phyloP scores from a whole-genome alignment of 2,113 vertebrate species.

The Caloenas nicobarica region DNA sequence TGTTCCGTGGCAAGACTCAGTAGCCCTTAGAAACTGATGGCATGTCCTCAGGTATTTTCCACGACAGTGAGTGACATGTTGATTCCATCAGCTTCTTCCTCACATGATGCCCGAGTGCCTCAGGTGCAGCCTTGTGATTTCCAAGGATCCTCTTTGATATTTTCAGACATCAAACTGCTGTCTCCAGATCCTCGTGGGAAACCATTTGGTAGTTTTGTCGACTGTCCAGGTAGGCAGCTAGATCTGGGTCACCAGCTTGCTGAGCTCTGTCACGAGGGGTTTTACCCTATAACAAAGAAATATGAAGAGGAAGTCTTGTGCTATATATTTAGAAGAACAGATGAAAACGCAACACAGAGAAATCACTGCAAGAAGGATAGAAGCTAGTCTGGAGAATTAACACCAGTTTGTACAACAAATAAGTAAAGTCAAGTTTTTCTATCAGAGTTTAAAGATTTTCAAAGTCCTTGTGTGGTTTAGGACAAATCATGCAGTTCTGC shows the following conservation, averaged over 20 bases:
- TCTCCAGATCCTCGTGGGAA: slow-evolving; percentile 91
- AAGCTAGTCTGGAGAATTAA: neutral
- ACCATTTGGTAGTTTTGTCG: slow-evolving; percentile 76
- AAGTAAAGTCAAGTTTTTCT: neutral
- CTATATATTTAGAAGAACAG: neutral
- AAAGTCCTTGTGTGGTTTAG: neutral
- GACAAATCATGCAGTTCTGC: neutral
- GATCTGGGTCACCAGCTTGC: slow-evolving; percentile 87
- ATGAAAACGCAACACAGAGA: neutral
- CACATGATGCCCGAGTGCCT: neutral
- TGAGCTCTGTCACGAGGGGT: slow-evolving; percentile 88
- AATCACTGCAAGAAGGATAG: neutral
- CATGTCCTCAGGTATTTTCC: slow-evolving; percentile 71
- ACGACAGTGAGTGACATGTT: slow-evolving; percentile 42
- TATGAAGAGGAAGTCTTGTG: neutral
- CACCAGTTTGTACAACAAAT: neutral
- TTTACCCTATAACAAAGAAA: slow-evolving; percentile 81
- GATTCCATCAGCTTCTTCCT: slow-evolving; percentile 74
- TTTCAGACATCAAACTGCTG: slow-evolving; percentile 87
- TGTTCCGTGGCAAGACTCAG: slow-evolving; percentile 48
- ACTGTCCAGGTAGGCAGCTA: slow-evolving; percentile 85
- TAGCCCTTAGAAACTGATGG: slow-evolving; percentile 80
- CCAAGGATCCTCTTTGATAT: neutral
- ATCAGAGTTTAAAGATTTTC: neutral
- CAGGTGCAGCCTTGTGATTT: slow-evolving; percentile 43